phyloP scores from a whole-genome alignment of 2,113 vertebrate species.

The mouse (Mus musculus) region DNA sequence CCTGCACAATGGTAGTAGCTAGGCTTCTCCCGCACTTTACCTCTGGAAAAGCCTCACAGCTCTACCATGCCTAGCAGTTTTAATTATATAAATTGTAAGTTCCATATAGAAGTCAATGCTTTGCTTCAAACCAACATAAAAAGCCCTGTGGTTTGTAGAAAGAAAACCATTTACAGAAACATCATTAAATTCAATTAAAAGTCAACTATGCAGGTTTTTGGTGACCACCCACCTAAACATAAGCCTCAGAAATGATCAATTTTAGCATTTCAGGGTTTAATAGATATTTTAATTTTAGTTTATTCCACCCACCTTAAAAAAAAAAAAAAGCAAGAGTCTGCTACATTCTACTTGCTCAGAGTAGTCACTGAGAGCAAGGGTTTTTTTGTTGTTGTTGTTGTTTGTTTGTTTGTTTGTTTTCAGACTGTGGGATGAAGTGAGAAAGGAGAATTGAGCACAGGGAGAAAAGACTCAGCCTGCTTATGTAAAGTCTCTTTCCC shows the following conservation, averaged over 20 bases:
- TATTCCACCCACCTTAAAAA: not conserved
- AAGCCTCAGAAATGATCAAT: slow-evolving; percentile 20
- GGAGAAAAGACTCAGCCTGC: not conserved
- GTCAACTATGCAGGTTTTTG: not conserved
- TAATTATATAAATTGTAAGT: slow-evolving; percentile 39
- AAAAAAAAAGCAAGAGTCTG: not conserved
- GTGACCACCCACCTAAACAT: not conserved
- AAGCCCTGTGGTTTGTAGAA: slow-evolving; percentile 52
- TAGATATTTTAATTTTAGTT: slow-evolving; percentile 7
- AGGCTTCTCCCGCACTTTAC: too few relatives aligned
- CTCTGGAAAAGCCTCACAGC: not conserved
- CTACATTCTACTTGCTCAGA: not conserved
- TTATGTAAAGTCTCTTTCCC: not conserved
- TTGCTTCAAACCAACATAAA: slow-evolving; percentile 32
- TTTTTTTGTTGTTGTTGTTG: not conserved
- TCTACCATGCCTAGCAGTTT: slow-evolving; percentile 4
- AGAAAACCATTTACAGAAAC: slow-evolving; percentile 49
- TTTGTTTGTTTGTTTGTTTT: not conserved
- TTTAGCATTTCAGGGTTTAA: slow-evolving; percentile 38
- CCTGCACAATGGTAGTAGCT: not conserved
- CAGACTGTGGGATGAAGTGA: not conserved
- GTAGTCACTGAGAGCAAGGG: not conserved
- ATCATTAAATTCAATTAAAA: slow-evolving; percentile 57
- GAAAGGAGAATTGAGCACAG: not conserved
- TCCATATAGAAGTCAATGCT: slow-evolving; percentile 12